A percentile compares a stretch with the other conserved stretches of the same genome.
Evolutionary conservation across 2,113 vertebrate genomes (phyloP).

Genomic region (Regulus satrapa): DNA sequence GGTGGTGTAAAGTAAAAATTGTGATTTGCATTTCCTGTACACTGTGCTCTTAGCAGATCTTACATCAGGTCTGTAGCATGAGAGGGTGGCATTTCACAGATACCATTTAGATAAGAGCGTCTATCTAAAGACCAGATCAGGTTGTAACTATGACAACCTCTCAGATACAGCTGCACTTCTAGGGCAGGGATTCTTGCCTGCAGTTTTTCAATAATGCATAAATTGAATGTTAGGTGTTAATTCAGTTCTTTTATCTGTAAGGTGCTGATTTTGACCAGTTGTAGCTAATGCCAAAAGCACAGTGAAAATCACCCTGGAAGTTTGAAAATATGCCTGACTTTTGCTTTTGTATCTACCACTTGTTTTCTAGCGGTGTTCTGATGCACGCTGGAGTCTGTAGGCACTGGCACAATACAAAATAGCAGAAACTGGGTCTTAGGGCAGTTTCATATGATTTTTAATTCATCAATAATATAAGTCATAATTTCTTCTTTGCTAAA

Average conservation of each 20-base stretch:
- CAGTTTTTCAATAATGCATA: neutral
- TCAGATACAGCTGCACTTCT: neutral
- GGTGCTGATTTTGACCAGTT: neutral
- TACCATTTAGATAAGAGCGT: neutral
- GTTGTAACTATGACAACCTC: conserved; percentile 17
- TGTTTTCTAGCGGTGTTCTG: neutral
- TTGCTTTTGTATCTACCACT: neutral
- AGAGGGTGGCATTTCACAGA: neutral
- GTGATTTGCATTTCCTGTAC: neutral
- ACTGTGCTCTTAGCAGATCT: fast-evolving
- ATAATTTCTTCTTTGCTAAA: neutral
- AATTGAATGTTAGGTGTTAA: neutral
- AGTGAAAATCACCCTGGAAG: neutral
- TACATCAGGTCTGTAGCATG: neutral
- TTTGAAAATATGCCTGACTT: neutral
- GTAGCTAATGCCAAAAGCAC: neutral
- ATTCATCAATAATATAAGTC: neutral
- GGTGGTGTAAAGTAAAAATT: neutral
- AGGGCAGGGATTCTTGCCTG: neutral
- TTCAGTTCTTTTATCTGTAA: neutral
- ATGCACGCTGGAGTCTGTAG: neutral
- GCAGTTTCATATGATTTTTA: neutral
- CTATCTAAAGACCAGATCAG: neutral
- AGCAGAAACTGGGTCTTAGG: neutral
- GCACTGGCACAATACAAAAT: neutral